These are phyloP conservation scores for Vidua chalybeata DNA, from an alignment of 2,113 vertebrate genomes.

Conservation along the genomic window DNA sequence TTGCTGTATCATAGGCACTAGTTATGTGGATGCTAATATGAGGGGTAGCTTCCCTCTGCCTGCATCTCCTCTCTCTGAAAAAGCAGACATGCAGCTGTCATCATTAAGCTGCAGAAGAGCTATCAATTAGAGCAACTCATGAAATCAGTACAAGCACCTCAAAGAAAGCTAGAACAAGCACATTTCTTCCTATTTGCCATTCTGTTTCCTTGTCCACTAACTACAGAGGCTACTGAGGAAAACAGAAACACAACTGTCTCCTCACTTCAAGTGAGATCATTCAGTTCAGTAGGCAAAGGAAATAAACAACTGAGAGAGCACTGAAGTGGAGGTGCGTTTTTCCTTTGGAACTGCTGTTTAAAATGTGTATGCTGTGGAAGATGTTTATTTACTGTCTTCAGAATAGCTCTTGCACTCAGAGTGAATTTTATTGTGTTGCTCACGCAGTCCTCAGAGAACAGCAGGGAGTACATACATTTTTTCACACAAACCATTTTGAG, in stretches of 20 bases:
- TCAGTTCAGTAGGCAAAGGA: background rate
- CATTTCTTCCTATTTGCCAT: background rate
- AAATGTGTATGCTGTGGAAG: background rate
- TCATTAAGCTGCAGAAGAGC: background rate
- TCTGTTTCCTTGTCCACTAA: background rate
- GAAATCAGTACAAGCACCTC: background rate
- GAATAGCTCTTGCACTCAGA: background rate
- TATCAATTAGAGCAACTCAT: background rate
- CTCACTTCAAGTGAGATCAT: constrained; percentile 10
- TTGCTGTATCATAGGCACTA: background rate
- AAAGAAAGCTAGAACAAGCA: background rate
- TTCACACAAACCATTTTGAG: background rate
- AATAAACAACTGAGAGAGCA: constrained; percentile 14
- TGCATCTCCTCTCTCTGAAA: background rate
- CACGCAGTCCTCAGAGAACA: background rate
- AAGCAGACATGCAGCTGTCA: background rate
- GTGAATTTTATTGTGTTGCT: background rate
- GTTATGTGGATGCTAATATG: background rate
- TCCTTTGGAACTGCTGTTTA: constrained; percentile 19
- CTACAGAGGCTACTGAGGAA: background rate
- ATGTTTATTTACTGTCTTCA: constrained; percentile 7
- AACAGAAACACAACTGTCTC: background rate
- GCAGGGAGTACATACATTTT: background rate
- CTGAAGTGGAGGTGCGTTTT: constrained; percentile 4
- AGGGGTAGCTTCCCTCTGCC: background rate